Conservation (phyloP, 2,797 vertebrate genomes). For the Adrianichthys oophorus region DNA sequence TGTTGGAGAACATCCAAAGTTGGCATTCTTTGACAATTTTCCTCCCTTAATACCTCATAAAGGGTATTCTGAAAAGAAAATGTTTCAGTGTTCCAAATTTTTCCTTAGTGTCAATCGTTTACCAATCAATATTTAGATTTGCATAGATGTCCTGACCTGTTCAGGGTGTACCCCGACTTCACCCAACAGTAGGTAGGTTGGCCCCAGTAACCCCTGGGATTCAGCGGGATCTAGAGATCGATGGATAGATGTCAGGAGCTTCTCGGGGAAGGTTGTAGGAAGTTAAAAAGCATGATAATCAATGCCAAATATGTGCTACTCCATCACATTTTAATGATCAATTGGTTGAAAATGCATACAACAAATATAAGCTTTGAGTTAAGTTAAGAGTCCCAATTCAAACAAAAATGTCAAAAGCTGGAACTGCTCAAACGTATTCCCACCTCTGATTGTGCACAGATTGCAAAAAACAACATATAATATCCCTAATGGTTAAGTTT, state of each 20-base stretch:
- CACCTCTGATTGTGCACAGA: neutral
- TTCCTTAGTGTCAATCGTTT: slow-evolving; percentile 32
- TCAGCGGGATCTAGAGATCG: too few relatives aligned
- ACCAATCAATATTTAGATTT: slow-evolving; percentile 27
- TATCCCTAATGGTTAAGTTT: neutral
- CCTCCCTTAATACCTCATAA: slow-evolving; percentile 59
- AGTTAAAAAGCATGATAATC: too few relatives aligned
- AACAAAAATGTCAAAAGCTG: neutral
- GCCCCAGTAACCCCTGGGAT: too few relatives aligned
- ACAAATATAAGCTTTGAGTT: neutral
- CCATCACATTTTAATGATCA: neutral
- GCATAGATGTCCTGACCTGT: slow-evolving; percentile 40
- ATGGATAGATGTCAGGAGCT: slow-evolving; percentile 45
- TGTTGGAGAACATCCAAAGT: slow-evolving; percentile 56
- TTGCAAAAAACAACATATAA: neutral
- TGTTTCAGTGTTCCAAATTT: slow-evolving; percentile 56
- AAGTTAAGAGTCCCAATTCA: neutral
- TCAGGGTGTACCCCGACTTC: too few relatives aligned
- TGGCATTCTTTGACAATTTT: slow-evolving; percentile 23
- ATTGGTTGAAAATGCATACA: neutral
- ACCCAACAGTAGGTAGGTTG: too few relatives aligned
- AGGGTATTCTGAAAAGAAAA: slow-evolving; percentile 41
- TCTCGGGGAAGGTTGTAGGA: slow-evolving; percentile 13
- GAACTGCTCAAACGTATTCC: neutral
- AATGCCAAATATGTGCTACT: too few relatives aligned